These are phyloP conservation scores for Labeo rohita DNA, from an alignment of 2,113 vertebrate species.

Conservation along the genomic window DNA sequence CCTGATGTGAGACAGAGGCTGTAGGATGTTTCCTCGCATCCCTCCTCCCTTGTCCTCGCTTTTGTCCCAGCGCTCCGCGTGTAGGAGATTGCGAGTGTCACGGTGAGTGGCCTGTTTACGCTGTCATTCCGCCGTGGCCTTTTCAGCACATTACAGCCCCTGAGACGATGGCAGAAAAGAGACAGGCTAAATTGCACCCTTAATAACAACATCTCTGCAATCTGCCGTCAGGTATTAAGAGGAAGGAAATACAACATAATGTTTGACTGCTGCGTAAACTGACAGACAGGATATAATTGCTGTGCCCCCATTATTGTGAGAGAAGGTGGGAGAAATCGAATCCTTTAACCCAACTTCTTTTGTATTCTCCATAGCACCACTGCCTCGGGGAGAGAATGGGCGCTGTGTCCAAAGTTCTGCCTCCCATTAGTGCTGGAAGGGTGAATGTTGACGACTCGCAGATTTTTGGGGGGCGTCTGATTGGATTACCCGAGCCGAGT, in stretches of 20 bases:
- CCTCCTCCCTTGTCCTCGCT: not conserved
- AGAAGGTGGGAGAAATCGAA: slow-evolving; percentile 2
- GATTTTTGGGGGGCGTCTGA: slow-evolving; percentile 51
- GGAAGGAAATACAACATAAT: slow-evolving; percentile 39
- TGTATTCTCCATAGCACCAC: not conserved
- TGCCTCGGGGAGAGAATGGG: not conserved
- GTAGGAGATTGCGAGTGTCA: slow-evolving; percentile 1
- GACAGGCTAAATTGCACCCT: slow-evolving; percentile 40
- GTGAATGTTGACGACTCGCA: not conserved
- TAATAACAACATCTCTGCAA: slow-evolving; percentile 45
- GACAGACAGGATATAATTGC: slow-evolving; percentile 49
- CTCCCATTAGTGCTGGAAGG: slow-evolving; percentile 21
- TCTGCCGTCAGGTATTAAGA: slow-evolving; percentile 34
- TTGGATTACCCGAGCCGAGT: slow-evolving; percentile 47
- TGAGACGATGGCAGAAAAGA: slow-evolving; percentile 17
- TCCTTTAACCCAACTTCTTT: slow-evolving; percentile 9
- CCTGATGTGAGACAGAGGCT: not conserved
- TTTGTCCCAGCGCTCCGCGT: slow-evolving; percentile 15
- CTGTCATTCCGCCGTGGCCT: slow-evolving; percentile 34
- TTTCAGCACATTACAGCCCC: slow-evolving; percentile 31
- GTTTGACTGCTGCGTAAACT: slow-evolving; percentile 31
- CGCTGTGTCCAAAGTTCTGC: not conserved
- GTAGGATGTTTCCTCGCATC: not conserved
- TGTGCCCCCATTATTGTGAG: not conserved
- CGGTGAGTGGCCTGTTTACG: slow-evolving; percentile 30